Base-by-base conservation (phyloP, 1,140 invertebrate species). In the Saxidomus purpurata region DNA sequence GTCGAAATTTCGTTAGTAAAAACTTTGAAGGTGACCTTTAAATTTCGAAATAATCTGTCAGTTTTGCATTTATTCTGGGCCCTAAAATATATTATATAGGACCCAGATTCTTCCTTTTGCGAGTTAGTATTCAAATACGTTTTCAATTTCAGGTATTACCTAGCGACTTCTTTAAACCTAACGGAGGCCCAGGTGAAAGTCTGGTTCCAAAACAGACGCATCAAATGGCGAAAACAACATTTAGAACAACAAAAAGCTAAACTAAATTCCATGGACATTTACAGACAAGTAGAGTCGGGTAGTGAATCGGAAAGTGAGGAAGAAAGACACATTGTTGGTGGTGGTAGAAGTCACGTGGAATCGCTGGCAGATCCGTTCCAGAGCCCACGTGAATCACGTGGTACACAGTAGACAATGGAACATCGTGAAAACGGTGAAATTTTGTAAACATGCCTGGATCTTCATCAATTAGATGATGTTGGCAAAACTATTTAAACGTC, bases 191-290 rank as follows among this genome's bases (percentile, higher is more conserved):
- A 98, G 97, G 98, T 99, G 0, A 99, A 99, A 96, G 98, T 99
- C 0, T 99, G 99, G 98, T 99, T 99, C 95, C 99, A 99, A 96
- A 99, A 99, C 95, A 96, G 99, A 34, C 97, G 99, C 40, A 99
- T 99, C 90, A 99, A 99, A 96, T 99, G 98, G 98, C 96, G 98
- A 31, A 99, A 99, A 93, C 98, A 99, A 92, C 98, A 99, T 92
- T 96, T 98, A 92, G 98, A 99, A 94, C 97, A 98, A 89, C 98
- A 98, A 52, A 98, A 98, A 94, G 98, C 98, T 90, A 96, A 98
- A 77, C 93, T 96, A 9, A 96, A 98, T 40, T 98, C 98, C 0
- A 97, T 98, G 11, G 91, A 95, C 84, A 79, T 94, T 47, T 94
- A 92, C 84, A 36, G 67, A 22, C 91, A 93, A 36, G 55, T 74